Conservation (phyloP, 2,888 invertebrate species). For the Pandemis corylana region DNA sequence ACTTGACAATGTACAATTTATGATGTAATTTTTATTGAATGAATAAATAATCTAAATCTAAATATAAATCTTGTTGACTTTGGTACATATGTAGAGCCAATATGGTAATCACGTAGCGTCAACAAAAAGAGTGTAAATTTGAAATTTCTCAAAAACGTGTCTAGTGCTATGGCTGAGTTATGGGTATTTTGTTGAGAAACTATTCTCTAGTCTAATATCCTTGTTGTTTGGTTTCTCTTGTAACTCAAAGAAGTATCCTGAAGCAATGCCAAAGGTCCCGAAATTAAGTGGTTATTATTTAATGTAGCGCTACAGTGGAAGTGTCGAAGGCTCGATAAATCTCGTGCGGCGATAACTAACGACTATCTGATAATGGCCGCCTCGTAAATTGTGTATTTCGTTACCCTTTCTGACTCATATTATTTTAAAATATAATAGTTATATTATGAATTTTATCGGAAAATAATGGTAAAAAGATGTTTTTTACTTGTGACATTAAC, state of each 20-base stretch:
- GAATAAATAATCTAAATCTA: too few relatives aligned
- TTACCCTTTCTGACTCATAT: conserved; percentile 34
- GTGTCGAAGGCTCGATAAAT: conserved; percentile 31
- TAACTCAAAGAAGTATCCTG: background rate
- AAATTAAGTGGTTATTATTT: conserved; percentile 27
- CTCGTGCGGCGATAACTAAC: conserved; percentile 33
- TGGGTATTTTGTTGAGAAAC: background rate
- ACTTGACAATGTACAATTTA: too few relatives aligned
- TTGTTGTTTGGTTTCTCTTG: background rate
- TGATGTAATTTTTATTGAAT: too few relatives aligned
- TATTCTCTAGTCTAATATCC: background rate
- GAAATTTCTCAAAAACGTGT: too few relatives aligned
- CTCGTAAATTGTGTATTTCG: conserved; percentile 38
- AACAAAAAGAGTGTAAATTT: too few relatives aligned
- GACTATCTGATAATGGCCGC: conserved; percentile 35
- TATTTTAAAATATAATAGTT: conserved; percentile 27
- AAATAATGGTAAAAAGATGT: background rate
- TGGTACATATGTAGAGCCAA: too few relatives aligned
- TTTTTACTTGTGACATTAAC: background rate
- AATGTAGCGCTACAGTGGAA: conserved; percentile 19
- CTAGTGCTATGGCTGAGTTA: too few relatives aligned
- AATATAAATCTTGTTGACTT: too few relatives aligned
- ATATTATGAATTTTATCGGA: background rate
- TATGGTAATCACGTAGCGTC: too few relatives aligned
- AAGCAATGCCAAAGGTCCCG: background rate